phyloP scores from a whole-genome alignment of 2,113 vertebrate genomes.

The Eudorcas thomsonii region DNA sequence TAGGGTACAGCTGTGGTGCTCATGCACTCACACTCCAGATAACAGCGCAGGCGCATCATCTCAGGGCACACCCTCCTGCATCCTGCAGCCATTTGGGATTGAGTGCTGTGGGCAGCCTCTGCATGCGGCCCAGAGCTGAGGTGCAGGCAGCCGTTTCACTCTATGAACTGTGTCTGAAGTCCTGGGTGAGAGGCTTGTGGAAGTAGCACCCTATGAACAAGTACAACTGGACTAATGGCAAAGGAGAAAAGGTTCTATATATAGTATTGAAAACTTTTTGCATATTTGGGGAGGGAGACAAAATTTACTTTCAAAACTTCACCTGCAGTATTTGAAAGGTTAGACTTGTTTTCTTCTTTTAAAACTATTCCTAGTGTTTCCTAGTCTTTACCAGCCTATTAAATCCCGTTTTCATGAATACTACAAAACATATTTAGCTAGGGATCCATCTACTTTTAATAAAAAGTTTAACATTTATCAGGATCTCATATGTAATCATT shows the following conservation, averaged over 20 bases:
- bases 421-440: not conserved
- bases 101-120: not conserved
- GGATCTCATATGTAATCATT: not conserved
- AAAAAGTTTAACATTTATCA: not conserved
- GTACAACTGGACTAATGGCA: not conserved
- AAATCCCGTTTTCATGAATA: not conserved
- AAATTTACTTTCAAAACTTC: not conserved
- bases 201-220: too few relatives aligned
- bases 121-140: rapidly evolving
- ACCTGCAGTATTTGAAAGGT: not conserved
- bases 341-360: not conserved
- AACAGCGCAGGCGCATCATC: rapidly evolving
- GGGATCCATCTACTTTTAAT: not conserved
- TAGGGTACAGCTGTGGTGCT: not conserved
- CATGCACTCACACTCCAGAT: not conserved
- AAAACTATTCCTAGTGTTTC: not conserved
- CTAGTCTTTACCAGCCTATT: not conserved
- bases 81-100: not conserved
- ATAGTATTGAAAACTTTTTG: not conserved
- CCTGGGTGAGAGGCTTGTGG: too few relatives aligned
- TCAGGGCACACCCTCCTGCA: not conserved
- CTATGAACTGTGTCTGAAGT: not conserved
- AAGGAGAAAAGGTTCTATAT: not conserved
- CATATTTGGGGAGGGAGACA: not conserved
- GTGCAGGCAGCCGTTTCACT: rapidly evolving